These are phyloP conservation scores for Sphenodon punctatus DNA, from an alignment of 2,797 vertebrate species.

Conservation along the genomic window DNA sequence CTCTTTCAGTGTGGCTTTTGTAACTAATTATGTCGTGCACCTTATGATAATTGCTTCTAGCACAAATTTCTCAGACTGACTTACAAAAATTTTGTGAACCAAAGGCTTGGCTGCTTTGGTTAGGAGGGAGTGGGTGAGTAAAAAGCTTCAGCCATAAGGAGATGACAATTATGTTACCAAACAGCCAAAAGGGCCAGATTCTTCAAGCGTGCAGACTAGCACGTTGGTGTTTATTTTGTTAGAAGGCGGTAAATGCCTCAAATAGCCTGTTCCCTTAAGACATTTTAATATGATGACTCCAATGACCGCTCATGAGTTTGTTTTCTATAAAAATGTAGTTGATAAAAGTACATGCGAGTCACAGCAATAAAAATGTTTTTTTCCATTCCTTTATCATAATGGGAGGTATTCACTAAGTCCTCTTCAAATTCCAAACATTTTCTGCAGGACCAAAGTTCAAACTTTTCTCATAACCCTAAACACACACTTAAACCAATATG, in stretches of 20 bases:
- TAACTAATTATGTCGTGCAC: no score
- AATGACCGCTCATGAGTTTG: conserved; percentile 15
- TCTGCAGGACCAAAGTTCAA: conserved; percentile 59
- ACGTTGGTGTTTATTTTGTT: neutral
- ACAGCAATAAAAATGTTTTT: conserved; percentile 23
- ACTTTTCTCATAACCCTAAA: conserved; percentile 64
- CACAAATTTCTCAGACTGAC: no score
- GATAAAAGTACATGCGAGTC: conserved; percentile 19
- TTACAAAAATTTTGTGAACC: no score
- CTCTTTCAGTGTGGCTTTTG: no score
- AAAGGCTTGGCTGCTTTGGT: no score
- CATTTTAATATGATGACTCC: conserved; percentile 30
- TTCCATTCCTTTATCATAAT: conserved; percentile 26
- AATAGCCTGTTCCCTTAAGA: conserved; percentile 48
- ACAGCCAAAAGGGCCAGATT: no score
- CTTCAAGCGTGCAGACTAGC: no score
- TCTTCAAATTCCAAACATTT: conserved; percentile 56
- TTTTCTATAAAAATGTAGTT: conserved; percentile 30
- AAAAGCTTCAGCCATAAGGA: no score
- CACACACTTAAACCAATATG: conserved; percentile 23
- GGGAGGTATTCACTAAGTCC: conserved; percentile 19
- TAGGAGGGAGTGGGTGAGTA: no score
- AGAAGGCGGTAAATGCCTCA: conserved; percentile 44
- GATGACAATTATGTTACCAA: no score
- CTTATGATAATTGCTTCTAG: no score